Evolutionary conservation across 2,797 vertebrate species (phyloP).

Genomic region (Chelidonichthys spinosus): DNA sequence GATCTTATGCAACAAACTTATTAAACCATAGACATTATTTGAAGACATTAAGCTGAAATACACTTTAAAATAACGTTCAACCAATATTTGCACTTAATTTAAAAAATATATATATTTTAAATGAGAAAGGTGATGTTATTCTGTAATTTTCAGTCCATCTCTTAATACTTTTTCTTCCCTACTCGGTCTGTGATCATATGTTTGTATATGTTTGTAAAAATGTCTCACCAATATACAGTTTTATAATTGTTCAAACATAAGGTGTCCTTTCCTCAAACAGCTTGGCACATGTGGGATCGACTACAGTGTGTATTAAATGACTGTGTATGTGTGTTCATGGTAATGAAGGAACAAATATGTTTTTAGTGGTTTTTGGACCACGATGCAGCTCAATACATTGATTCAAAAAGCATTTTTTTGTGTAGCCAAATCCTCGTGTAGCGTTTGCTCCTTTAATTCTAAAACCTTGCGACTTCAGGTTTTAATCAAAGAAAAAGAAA

Average conservation of each 20-base stretch:
- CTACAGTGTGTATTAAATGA: no score
- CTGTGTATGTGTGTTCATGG: background rate
- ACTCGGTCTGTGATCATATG: background rate
- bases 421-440: no score
- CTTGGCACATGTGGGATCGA: background rate
- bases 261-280: no score
- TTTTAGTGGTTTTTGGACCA: no score
- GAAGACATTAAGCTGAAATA: no score
- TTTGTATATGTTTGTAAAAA: background rate
- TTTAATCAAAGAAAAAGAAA: no score
- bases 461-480: background rate
- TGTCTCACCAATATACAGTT: background rate
- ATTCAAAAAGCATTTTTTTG: no score
- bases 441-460: background rate
- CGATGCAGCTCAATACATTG: no score
- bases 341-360: no score
- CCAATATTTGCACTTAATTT: background rate
- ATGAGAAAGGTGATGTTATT: background rate
- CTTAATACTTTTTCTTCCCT: background rate
- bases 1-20: background rate
- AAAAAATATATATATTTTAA: background rate
- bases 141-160: background rate
- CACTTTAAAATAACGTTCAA: background rate
- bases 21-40: background rate
- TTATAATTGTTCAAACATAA: no score